Base-by-base conservation (phyloP, 2,113 vertebrate species). In the Holacanthus passer region DNA sequence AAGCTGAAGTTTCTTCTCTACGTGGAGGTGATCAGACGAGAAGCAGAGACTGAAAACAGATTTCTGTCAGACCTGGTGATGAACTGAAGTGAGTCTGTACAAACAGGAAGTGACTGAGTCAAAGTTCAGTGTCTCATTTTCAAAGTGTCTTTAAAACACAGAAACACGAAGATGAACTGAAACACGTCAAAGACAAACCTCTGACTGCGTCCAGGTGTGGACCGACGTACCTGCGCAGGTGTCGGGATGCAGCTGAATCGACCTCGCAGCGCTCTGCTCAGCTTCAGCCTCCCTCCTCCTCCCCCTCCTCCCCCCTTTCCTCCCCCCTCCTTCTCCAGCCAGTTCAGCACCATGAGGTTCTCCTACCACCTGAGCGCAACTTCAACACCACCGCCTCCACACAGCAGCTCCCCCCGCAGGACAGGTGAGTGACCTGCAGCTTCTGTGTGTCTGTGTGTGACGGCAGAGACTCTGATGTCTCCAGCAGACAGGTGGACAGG, bases 341-440 rank as follows among this genome's bases (percentile, higher is more conserved):
- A 93, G 78, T 95, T 93, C 88, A 89, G 93, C 75, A 89, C 93
- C 73, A 93, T 93, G 93, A 93, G 94, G 79, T 96, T 96, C 84
- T 95, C 94, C 52, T 95, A 94, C 76, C 94, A 95, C 77, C 93
- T 95, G 73, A 88, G 82, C 73, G 16, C 85, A 45, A 59, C 85
- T 71, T 27, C 87, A 9, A 48, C 83, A 3, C n/a, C 79, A 5
- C 62, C 83, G 3, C 20, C n/a, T n/a, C n/a, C 79, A 5, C 62
- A 10, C 27, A 29, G 58, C 75, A 76, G 90, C 89, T 35, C 88
- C 79, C 27, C 89, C 81, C 48, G 70, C 81, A 87, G 91, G 83
- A 92, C 85, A 93, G 94, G 94, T 95, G 77, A 94, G 90, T 73
- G 0, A 17, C 14, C 39, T 53, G 27, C 41, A 65, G 66, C 39